Evolutionary conservation across 2,113 vertebrate species (phyloP), one percentile per base, ranked within the genome.

Genomic region (Sorex fumeus): DNA sequence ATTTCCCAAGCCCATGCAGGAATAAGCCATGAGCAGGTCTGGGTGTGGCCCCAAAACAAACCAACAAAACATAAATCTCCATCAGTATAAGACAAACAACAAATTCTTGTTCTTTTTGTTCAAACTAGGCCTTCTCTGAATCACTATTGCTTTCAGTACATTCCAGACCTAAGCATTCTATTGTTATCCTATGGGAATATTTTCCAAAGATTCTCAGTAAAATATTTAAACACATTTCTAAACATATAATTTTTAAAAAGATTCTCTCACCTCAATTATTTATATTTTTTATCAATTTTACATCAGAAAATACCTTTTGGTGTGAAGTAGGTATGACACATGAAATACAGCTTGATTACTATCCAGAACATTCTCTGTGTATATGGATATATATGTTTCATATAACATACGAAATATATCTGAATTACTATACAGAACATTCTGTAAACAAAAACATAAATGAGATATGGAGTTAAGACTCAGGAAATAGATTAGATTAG

Each of bases 191-290:
- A 32, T 7, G 25, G 23, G 40, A 91, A 30, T 27, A 71, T 87
- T 89, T 57, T 12, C 45, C 36, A 72, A 47, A 5, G 8, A 76
- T 80, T 7, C 27, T 83, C 84, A 75, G n/a, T 18, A 71, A 83
- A 83, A 67, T n/a, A 43, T 76, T 79, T 84, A 40, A n/a, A 90
- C 78, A 70, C 19, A 50, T 25, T 36, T 75, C 15, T 75, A 47
- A 8, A 71, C 15, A 45, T 32, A 60, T 3, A 47, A 23, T 74
- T 50, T 15, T 50, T 15, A 67, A 27, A 36, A 12, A 2, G 4
- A 6, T 64, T 1, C 8, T 67, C 25, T 88, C 70, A 32, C 32
- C 89, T 81, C 87, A 66, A 32, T 91, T 30, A 80, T 92, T 72
- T 45, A 91, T 16, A 85, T 43, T 70, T 70, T 74, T 70, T 72